A percentile compares a stretch with the other conserved stretches of the same genome.
These are phyloP conservation scores for Pachyuromys duprasi DNA, from an alignment of 2,797 vertebrate genomes.

Conservation along the genomic window DNA sequence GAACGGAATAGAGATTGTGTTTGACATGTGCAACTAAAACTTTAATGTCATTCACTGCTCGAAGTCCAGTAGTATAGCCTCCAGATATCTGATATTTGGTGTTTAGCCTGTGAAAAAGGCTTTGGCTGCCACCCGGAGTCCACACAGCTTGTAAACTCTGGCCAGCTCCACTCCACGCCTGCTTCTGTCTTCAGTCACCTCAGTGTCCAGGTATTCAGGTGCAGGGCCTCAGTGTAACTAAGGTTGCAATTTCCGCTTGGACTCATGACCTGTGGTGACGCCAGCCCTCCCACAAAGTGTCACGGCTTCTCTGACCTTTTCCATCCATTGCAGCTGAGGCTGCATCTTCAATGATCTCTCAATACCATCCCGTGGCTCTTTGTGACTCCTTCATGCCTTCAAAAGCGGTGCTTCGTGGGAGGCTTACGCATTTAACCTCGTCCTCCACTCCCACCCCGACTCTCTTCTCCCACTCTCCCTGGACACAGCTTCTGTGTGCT, in stretches of 20 bases:
- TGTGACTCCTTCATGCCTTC: background rate
- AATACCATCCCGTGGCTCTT: background rate
- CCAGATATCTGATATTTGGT: background rate
- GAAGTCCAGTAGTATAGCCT: background rate
- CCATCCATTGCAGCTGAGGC: background rate
- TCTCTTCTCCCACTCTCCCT: rapidly evolving
- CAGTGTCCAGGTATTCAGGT: background rate
- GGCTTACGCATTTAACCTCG: background rate
- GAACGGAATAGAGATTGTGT: background rate
- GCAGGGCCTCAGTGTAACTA: background rate
- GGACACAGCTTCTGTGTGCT: background rate
- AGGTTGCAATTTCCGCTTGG: background rate
- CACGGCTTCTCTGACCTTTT: background rate
- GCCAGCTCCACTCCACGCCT: too few relatives aligned
- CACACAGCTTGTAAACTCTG: background rate
- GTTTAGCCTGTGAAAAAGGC: background rate
- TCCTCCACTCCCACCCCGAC: too few relatives aligned
- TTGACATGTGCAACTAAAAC: background rate
- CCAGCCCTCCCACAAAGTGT: background rate
- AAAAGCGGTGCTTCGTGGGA: background rate
- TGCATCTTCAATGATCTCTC: background rate
- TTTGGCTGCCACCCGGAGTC: background rate
- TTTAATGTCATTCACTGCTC: background rate
- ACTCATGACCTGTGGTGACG: background rate
- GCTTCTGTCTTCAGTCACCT: too few relatives aligned